phyloP scores from a whole-genome alignment of 2,113 vertebrate genomes.

The Sprattus sprattus region DNA sequence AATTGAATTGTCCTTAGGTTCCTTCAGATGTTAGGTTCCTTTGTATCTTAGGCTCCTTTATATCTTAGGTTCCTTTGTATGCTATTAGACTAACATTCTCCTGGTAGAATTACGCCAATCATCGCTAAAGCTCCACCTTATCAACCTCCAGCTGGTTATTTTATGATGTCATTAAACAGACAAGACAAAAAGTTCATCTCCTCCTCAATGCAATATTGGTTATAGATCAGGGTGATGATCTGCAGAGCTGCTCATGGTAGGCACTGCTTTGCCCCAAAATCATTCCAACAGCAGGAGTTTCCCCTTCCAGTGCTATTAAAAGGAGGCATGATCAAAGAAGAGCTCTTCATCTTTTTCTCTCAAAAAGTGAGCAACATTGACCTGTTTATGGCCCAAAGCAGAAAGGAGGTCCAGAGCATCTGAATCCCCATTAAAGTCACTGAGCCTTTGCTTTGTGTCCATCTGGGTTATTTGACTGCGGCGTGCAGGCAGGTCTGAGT shows the following conservation, averaged over 20 bases:
- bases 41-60: neutral
- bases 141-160: neutral
- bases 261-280: neutral
- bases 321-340: neutral
- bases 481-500: neutral
- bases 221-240: neutral
- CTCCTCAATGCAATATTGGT: neutral
- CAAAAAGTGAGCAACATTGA: neutral
- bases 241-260: neutral
- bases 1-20: neutral
- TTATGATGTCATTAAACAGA: neutral
- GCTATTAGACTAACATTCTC: neutral
- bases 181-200: neutral
- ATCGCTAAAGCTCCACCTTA: neutral
- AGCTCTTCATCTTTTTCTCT: neutral
- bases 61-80: neutral
- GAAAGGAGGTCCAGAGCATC: neutral
- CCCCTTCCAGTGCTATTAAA: neutral
- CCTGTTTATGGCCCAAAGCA: neutral
- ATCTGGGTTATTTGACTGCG: neutral
- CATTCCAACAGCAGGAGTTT: neutral
- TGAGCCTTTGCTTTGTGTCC: neutral
- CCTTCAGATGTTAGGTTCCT: neutral
- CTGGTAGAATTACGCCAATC: neutral
- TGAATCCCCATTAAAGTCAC: neutral